Evolutionary conservation across 2,888 invertebrate genomes (phyloP).

Genomic region (Patella caerulea): DNA sequence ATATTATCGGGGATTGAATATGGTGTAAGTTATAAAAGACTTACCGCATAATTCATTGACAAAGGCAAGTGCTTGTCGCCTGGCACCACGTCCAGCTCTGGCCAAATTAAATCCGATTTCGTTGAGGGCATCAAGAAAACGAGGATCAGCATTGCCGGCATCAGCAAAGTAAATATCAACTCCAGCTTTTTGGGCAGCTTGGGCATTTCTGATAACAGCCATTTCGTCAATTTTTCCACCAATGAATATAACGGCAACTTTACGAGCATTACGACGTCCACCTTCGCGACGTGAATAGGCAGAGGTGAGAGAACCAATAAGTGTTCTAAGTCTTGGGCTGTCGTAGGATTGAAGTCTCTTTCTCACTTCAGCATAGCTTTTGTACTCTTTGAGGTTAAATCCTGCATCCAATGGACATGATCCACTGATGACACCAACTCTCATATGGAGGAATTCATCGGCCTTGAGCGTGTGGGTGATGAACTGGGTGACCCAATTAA

Average conservation of each 20-base stretch:
- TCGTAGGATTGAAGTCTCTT: conserved; percentile 18
- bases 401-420: conserved; percentile 29
- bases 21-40: too few relatives aligned
- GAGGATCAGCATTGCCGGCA: too few relatives aligned
- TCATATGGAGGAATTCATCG: conserved; percentile 13
- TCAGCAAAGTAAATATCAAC: too few relatives aligned
- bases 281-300: conserved; percentile 23
- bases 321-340: conserved; percentile 10
- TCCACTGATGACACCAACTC: conserved; percentile 26
- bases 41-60: too few relatives aligned
- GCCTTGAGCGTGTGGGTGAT: conserved; percentile 26
- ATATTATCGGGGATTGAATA: too few relatives aligned
- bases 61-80: too few relatives aligned
- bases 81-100: too few relatives aligned
- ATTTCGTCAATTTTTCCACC: conserved; percentile 9
- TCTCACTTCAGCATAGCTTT: background rate
- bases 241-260: conserved; percentile 24
- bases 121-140: too few relatives aligned
- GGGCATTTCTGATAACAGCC: background rate
- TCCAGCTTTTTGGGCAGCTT: too few relatives aligned
- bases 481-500: conserved; percentile 35
- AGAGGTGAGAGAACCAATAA: background rate
- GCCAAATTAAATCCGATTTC: too few relatives aligned
- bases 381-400: conserved; percentile 27
- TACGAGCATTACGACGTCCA: conserved; percentile 11